Evolutionary conservation across 2,113 vertebrate species (phyloP), one percentile per base, ranked within the genome.

Genomic region (Psittacus erithacus): DNA sequence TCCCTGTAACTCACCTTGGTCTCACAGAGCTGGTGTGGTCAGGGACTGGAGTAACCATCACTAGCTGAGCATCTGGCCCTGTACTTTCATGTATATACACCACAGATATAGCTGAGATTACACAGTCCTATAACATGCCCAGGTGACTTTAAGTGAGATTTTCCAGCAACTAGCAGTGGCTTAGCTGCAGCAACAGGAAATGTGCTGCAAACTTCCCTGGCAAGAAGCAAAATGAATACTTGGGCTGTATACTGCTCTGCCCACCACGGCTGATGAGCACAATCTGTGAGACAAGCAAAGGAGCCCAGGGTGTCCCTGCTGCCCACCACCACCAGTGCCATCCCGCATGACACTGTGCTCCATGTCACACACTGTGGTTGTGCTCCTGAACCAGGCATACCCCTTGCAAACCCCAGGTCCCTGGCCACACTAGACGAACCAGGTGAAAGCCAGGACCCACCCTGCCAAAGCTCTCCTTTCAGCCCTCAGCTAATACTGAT

Each of bases 371-470:
- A 9, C 28, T 0, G 0, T 18, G 15, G 29, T 13, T 64, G 28
- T 3, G 1, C 7, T 53, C 29, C 13, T 0, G 0, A n/a, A 11
- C 18, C 63, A 71, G 11, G 10, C n/a, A 79, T 1, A 1, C 15
- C 12, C 14, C 27, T 43, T 0, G 0, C 20, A 60, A 27, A 65
- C 14, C 19, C 2, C 20, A 27, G 20, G 43, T 53, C n/a, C 29
- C 16, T 2, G 1, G 35, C 19, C 3, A 0, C 35, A 52, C 31
- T 33, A 49, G n/a, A 38, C 0, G 1, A 71, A 86, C 5, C 16
- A 22, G 27, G 29, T 19, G 49, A 79, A 78, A 71, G 43, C 65
- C 20, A 47, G 46, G 43, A 65, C 31, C 15, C 25, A 25, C 2
- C 1, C 17, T 43, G 31, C 18, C 52, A 52, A 68, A 90, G 50